These are phyloP conservation scores for Takifugu flavidus DNA, from an alignment of 2,113 vertebrate species.

Conservation along the genomic window DNA sequence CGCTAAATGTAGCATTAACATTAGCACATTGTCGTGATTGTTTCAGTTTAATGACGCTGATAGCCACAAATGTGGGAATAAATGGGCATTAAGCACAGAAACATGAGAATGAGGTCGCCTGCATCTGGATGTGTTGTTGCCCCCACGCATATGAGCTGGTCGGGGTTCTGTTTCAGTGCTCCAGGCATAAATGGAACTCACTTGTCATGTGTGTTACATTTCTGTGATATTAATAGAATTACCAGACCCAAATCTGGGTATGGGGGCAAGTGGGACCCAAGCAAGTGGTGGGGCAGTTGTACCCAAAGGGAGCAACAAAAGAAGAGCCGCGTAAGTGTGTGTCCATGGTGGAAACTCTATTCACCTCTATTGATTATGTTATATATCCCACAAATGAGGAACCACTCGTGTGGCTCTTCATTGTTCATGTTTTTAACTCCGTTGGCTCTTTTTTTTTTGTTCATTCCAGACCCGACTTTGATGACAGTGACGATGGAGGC, in stretches of 20 bases:
- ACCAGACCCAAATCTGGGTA: conserved; percentile 81
- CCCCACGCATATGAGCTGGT: neutral
- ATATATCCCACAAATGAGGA: neutral
- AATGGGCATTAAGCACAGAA: no score
- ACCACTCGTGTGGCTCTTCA: neutral
- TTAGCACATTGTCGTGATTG: conserved; percentile 4
- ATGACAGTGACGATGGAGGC: conserved; percentile 78
- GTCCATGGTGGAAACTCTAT: neutral
- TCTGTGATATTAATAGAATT: conserved; percentile 78
- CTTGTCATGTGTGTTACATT: conserved; percentile 28
- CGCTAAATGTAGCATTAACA: neutral
- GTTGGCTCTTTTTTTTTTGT: neutral
- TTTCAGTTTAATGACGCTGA: neutral
- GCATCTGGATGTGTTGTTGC: no score
- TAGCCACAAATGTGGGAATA: no score
- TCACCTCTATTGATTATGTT: no score
- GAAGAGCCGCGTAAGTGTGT: conserved; percentile 80
- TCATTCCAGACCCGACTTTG: conserved; percentile 66
- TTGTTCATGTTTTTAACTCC: no score
- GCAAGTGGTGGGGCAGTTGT: conserved; percentile 71
- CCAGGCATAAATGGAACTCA: conserved; percentile 22
- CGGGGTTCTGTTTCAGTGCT: neutral
- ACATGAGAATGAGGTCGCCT: no score
- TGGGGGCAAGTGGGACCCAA: conserved; percentile 75
- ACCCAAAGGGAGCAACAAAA: conserved; percentile 83